Percentiles rank a stretch among this genome's conserved stretches.
Conservation (phyloP, 2,888 invertebrate species). For the Eupithecia tripunctaria region DNA sequence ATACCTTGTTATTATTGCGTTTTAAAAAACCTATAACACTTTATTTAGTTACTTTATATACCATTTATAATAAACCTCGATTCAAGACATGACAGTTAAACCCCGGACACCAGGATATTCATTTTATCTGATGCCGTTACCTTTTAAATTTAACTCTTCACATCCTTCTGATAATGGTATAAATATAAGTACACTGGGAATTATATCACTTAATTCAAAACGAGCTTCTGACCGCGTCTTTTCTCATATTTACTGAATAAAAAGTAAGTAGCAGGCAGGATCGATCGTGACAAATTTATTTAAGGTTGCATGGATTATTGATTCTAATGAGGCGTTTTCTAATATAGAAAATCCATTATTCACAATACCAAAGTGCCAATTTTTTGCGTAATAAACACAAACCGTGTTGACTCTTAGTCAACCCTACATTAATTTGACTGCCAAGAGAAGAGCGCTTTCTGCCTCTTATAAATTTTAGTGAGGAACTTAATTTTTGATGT, state of each 20-base stretch:
- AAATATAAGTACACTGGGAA: slow-evolving; percentile 45
- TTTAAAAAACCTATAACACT: neutral
- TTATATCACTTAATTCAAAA: slow-evolving; percentile 11
- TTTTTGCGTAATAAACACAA: no score
- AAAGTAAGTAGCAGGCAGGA: neutral
- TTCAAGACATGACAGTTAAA: neutral
- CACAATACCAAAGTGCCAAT: no score
- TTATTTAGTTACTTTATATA: neutral
- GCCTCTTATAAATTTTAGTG: no score
- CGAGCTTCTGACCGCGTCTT: neutral
- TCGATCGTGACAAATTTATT: no score
- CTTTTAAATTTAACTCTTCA: slow-evolving; percentile 54
- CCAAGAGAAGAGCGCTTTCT: no score
- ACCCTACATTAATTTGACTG: no score
- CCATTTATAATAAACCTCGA: slow-evolving; percentile 3
- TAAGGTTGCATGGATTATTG: no score
- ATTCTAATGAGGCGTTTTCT: no score
- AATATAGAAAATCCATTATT: no score
- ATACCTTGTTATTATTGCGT: neutral
- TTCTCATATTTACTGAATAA: neutral
- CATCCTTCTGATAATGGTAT: slow-evolving; percentile 61
- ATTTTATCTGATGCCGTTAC: neutral
- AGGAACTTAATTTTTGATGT: no score
- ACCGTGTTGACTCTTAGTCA: no score
- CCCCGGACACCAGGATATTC: neutral